Evolutionary conservation across 1,140 invertebrate species (phyloP).

Genomic region (Hypothenemus hampei): DNA sequence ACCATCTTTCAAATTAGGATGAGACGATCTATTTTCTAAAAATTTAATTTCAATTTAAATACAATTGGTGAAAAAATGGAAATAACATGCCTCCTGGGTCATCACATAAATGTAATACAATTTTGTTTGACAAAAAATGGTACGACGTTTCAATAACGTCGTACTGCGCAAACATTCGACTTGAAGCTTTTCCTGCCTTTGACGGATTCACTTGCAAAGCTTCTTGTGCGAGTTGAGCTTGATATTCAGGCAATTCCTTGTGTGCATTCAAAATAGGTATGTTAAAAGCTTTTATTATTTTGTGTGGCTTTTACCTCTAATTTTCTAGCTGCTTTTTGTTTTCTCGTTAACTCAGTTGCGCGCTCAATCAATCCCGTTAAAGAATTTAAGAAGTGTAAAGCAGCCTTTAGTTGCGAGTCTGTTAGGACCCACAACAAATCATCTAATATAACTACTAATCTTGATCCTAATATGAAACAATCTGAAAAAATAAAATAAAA

Average conservation of each 20-base stretch:
- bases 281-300: background rate
- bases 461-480: constrained; percentile 87
- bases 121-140: constrained; percentile 89
- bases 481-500: constrained; percentile 56
- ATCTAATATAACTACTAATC: constrained; percentile 88
- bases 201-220: constrained; percentile 40
- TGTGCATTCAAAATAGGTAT: background rate
- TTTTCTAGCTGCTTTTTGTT: constrained; percentile 85
- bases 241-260: constrained; percentile 73
- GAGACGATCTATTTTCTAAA: constrained; percentile 71
- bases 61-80: background rate
- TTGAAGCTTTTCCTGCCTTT: constrained; percentile 37
- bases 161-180: constrained; percentile 76
- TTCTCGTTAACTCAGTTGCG: constrained; percentile 75
- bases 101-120: constrained; percentile 96
- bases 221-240: constrained; percentile 68
- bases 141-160: constrained; percentile 97
- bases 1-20: constrained; percentile 80
- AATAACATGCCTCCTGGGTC: constrained; percentile 74
- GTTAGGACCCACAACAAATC: constrained; percentile 98
- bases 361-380: constrained; percentile 79
- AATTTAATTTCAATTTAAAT: background rate
- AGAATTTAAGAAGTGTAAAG: constrained; percentile 89
- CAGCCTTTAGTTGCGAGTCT: constrained; percentile 93
- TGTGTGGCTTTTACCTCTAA: constrained; percentile 70